Conservation (phyloP, 2,113 vertebrate species). For the Vidua macroura region DNA sequence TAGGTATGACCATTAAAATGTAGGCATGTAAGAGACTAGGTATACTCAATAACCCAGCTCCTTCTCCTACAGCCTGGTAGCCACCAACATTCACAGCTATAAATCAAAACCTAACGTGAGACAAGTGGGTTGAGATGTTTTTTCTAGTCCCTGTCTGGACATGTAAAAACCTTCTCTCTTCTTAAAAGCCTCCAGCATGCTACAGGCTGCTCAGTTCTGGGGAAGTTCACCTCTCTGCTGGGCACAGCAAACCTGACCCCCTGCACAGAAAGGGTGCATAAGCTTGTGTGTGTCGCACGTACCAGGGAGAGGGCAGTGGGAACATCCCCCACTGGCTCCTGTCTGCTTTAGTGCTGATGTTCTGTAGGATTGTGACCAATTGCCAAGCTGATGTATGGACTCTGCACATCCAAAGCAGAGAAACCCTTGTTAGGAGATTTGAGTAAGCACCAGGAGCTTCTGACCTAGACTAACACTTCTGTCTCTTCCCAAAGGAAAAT, state of each 20-base stretch:
- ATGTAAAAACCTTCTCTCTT: not conserved
- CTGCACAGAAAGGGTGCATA: not conserved
- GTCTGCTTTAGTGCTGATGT: not conserved
- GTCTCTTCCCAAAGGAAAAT: not conserved
- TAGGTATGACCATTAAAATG: not conserved
- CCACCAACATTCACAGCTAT: not conserved
- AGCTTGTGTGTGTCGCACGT: not conserved
- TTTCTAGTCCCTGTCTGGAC: not conserved
- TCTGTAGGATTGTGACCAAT: not conserved
- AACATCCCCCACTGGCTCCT: not conserved
- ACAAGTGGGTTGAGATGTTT: not conserved
- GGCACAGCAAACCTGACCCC: not conserved
- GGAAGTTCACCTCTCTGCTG: not conserved
- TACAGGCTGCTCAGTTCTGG: not conserved
- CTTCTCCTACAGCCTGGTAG: not conserved
- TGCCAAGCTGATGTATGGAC: not conserved
- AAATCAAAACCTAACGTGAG: accelerated
- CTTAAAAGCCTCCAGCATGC: not conserved
- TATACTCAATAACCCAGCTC: not conserved
- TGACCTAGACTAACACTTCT: not conserved
- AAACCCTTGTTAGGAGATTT: not conserved
- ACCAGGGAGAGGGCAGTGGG: not conserved
- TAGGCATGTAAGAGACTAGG: not conserved
- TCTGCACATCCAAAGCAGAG: not conserved
- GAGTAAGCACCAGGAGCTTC: not conserved